These are phyloP conservation scores for Anolis sagrei DNA, from an alignment of 2,113 vertebrate species.

Conservation along the genomic window DNA sequence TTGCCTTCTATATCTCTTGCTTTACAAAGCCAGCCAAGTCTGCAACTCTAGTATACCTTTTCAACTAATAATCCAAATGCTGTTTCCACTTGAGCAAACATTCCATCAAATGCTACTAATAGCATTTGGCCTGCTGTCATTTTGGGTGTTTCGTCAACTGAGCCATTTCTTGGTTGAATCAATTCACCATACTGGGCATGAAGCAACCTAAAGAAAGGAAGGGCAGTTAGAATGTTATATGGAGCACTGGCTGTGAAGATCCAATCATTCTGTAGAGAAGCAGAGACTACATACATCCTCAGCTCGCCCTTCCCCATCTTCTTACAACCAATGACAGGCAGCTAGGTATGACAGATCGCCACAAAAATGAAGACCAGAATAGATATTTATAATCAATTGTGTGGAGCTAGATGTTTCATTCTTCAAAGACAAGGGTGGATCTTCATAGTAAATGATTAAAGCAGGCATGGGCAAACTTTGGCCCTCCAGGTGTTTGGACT, in stretches of 20 bases:
- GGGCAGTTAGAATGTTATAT: not conserved
- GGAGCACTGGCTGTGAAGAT: too few relatives aligned
- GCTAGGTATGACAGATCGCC: not conserved
- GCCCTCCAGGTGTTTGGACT: too few relatives aligned
- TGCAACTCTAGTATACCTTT: slow-evolving; percentile 82
- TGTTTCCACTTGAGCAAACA: slow-evolving; percentile 97
- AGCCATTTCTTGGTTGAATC: slow-evolving; percentile 92
- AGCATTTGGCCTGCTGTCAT: slow-evolving; percentile 99
- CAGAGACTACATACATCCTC: too few relatives aligned
- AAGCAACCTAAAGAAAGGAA: slow-evolving; percentile 80
- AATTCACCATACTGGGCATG: slow-evolving; percentile 95
- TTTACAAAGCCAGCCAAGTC: slow-evolving; percentile 6
- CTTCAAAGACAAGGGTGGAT: too few relatives aligned
- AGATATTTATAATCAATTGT: not conserved
- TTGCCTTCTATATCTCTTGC: not conserved
- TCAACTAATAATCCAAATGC: slow-evolving; percentile 94
- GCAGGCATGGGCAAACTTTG: too few relatives aligned
- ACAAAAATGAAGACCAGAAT: not conserved
- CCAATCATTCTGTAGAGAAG: too few relatives aligned
- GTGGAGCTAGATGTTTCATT: too few relatives aligned
- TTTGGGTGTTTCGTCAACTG: slow-evolving; percentile 93
- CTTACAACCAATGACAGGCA: not conserved
- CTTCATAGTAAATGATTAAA: too few relatives aligned
- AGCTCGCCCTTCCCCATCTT: too few relatives aligned
- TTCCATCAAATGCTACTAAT: slow-evolving; percentile 97